Conservation (phyloP, 2,113 vertebrate species). For the Nothobranchius furzeri region DNA sequence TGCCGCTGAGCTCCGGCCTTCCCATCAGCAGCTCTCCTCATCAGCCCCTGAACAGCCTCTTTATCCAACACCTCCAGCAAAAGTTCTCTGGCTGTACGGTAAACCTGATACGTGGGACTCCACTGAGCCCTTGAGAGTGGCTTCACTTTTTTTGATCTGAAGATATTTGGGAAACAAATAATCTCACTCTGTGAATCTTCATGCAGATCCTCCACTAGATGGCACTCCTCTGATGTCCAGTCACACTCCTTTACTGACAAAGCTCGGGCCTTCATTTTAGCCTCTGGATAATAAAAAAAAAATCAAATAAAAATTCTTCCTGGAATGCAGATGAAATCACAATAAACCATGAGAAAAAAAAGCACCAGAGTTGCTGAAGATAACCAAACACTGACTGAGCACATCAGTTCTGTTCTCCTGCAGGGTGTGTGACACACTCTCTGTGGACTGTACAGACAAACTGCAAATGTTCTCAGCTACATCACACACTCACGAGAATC, state of each 20-base stretch:
- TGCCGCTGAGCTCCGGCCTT: conserved; percentile 25
- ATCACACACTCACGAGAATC: conserved; percentile 40
- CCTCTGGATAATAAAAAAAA: conserved; percentile 13
- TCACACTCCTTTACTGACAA: conserved; percentile 57
- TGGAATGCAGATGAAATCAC: not conserved
- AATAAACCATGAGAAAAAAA: not conserved
- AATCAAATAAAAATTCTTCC: not conserved
- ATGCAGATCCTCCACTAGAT: conserved; percentile 30
- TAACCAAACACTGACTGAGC: not conserved
- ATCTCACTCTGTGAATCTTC: conserved; percentile 27
- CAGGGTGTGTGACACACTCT: conserved; percentile 1
- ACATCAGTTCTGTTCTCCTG: conserved; percentile 1
- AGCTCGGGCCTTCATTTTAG: conserved; percentile 63
- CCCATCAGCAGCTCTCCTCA: conserved; percentile 33
- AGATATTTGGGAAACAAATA: conserved; percentile 66
- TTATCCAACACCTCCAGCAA: conserved; percentile 64
- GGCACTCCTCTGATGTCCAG: conserved; percentile 73
- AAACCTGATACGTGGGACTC: conserved; percentile 41
- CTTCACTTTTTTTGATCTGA: conserved; percentile 60
- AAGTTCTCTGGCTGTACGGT: conserved; percentile 57
- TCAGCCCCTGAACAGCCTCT: conserved; percentile 51
- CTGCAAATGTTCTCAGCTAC: not conserved
- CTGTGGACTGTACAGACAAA: conserved; percentile 9
- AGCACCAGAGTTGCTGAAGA: not conserved
- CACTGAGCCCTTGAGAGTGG: conserved; percentile 19